A percentile compares a stretch with the other conserved stretches of the same genome.
phyloP scores from a whole-genome alignment of 92 coral and sea anemone species.

The Epizoanthus scotinus region DNA sequence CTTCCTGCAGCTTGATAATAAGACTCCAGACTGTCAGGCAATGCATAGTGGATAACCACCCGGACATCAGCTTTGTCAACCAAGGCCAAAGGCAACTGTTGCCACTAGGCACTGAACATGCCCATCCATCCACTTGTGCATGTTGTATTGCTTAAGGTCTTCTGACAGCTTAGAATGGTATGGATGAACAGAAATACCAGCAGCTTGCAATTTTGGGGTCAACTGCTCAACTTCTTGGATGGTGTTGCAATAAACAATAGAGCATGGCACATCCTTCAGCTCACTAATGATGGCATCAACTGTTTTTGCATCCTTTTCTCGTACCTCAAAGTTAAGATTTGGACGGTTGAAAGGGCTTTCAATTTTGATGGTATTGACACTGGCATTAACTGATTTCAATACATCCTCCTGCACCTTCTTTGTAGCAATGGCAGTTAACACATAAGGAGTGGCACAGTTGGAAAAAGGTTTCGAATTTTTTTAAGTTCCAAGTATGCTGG shows the following conservation, averaged over 20 bases:
- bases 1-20: constrained; percentile 46
- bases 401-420: constrained; percentile 25
- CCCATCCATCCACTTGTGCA: constrained; percentile 32
- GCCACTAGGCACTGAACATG: constrained; percentile 28
- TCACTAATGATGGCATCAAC: constrained; percentile 5
- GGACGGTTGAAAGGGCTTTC: constrained; percentile 12
- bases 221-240: constrained; percentile 45
- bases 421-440: constrained; percentile 28
- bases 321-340: constrained; percentile 7
- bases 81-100: constrained; percentile 51
- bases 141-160: not conserved
- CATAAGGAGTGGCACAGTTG: not conserved
- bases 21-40: constrained; percentile 35
- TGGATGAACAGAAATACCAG: not conserved
- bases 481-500: constrained; percentile 24
- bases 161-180: constrained; percentile 45
- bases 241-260: constrained; percentile 44
- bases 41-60: constrained; percentile 33
- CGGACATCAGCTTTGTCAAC: constrained; percentile 46
- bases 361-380: not conserved
- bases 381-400: not conserved
- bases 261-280: constrained; percentile 7
- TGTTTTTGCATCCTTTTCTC: constrained; percentile 1
- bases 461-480: not conserved
- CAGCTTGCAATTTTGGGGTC: constrained; percentile 40